These are phyloP conservation scores for Calvadosia cruxmelitensis DNA, from an alignment of 30 jellyfish, hydroid and myxozoan species.

Conservation along the genomic window DNA sequence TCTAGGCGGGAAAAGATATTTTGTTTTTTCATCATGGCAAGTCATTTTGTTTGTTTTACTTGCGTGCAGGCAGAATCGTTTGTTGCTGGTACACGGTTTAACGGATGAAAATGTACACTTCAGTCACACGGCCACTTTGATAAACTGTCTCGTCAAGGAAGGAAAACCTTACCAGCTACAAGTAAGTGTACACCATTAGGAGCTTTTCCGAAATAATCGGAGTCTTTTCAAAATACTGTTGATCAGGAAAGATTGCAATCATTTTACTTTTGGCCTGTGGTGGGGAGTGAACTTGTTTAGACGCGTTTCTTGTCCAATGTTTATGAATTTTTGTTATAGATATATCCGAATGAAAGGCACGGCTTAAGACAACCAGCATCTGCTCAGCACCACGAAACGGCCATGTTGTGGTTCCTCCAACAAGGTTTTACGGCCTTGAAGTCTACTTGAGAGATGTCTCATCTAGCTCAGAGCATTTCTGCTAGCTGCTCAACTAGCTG, in stretches of 20 bases:
- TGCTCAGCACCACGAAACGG: conserved; percentile 80
- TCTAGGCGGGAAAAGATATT: background rate
- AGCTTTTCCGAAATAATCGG: background rate
- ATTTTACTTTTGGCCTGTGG: background rate
- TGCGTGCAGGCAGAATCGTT: conserved; percentile 57
- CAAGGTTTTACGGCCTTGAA: conserved; percentile 19
- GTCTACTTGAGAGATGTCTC: background rate
- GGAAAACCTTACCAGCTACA: conserved; percentile 90
- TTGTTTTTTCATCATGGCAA: background rate
- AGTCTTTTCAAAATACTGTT: background rate
- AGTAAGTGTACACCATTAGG: conserved; percentile 20
- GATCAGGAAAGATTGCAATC: background rate
- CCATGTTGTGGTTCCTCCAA: conserved; percentile 53
- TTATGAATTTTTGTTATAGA: conserved; percentile 27
- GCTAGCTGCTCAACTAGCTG: too few relatives aligned
- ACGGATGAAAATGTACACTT: conserved; percentile 86
- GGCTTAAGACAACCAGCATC: conserved; percentile 72
- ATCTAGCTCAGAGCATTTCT: too few relatives aligned
- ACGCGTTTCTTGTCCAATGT: background rate
- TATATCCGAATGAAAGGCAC: conserved; percentile 81
- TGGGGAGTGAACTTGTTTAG: background rate
- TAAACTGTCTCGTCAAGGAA: conserved; percentile 40
- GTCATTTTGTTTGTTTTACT: background rate
- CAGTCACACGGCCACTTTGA: conserved; percentile 67
- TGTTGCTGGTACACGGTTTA: conserved; percentile 72